Evolutionary conservation across 2,113 vertebrate genomes (phyloP).

Genomic region (Brachyhypopomus occidentalis): DNA sequence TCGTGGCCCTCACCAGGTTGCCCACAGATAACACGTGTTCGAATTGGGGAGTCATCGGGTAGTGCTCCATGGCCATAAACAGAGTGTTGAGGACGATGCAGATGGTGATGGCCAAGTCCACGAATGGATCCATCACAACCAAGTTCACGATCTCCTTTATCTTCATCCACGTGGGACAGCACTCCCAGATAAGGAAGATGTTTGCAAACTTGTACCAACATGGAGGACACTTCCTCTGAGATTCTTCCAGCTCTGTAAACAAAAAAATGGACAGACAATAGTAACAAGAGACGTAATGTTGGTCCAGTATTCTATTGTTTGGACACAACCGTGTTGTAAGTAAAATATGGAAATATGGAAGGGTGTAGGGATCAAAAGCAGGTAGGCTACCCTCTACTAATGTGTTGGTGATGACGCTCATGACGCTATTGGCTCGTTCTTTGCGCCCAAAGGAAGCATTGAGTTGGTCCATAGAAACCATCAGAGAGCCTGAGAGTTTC

Average conservation of each 20-base stretch:
- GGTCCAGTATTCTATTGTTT: too few species aligned
- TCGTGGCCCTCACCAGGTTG: constrained; percentile 85
- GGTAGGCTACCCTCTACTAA: constrained; percentile 85
- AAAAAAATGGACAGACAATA: neutral
- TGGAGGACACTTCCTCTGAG: constrained; percentile 94
- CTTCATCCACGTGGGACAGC: constrained; percentile 89
- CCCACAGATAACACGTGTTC: constrained; percentile 84
- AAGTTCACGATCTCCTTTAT: constrained; percentile 91
- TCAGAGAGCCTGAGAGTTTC: constrained; percentile 91
- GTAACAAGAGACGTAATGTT: neutral
- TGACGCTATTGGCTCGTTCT: constrained; percentile 91
- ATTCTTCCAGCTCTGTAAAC: constrained; percentile 90
- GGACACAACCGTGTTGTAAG: too few species aligned
- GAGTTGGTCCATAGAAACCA: constrained; percentile 97
- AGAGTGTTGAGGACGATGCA: constrained; percentile 97
- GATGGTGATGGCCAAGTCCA: constrained; percentile 97
- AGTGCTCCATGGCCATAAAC: constrained; percentile 99
- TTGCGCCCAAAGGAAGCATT: constrained; percentile 90
- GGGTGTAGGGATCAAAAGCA: neutral
- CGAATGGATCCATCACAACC: constrained; percentile 99
- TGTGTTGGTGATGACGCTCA: constrained; percentile 95
- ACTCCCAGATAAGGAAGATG: constrained; percentile 95
- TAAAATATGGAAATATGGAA: neutral
- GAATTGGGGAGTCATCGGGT: constrained; percentile 90
- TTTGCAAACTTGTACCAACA: constrained; percentile 99